Evolutionary conservation across 2,888 invertebrate species (phyloP), one percentile per base, ranked within the genome.

Genomic region (Charanyca ferruginea): DNA sequence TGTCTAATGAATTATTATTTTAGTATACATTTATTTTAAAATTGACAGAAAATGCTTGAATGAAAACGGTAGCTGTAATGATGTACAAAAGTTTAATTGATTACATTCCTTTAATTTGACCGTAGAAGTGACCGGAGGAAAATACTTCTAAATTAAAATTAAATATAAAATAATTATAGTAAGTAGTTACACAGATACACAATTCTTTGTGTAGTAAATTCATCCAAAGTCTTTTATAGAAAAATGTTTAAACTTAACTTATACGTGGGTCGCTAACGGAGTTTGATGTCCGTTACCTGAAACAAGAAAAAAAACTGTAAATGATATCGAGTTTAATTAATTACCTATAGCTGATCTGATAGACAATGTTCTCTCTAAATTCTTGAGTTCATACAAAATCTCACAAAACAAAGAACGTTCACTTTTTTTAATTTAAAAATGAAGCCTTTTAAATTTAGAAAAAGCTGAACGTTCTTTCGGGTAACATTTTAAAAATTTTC

Each of bases 241-340:
- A 80, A 78, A 79, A 73, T 66, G 70, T 73, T 80, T 53, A 59
- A 83, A 75, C 55, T 74, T 82, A 83, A 86, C 91, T 96, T 96
- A 97, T 85, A 97, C 97, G 80, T 97, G 97, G 42, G 97, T 97
- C 47, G 97, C 97, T 84, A 97, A 86, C 3, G 97, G 93, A 54
- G 92, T 91, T 79, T 94, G 94, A 35, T 90, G 90, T 32, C 93
- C 91, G 71, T 93, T 95, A 91, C 95, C 96, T 95, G 93, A 89
- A 92, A 81, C 52, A 80, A 79, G 1, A 28, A 42, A 28, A 25
- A 41, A 35, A 4, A 28, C 2, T 28, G 35, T 61, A 0, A 72
- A 25, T 54, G 38, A 28, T n/a, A 28, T 28, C 3, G 3, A 5
- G 28, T 28, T 5, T 28, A 28, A 28, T n/a, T n/a, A 28, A 28